Evolutionary conservation across 64 coral and sea anemone genomes (phyloP), one percentile per base, ranked within the genome.

Genomic region (Anthopleura sola): DNA sequence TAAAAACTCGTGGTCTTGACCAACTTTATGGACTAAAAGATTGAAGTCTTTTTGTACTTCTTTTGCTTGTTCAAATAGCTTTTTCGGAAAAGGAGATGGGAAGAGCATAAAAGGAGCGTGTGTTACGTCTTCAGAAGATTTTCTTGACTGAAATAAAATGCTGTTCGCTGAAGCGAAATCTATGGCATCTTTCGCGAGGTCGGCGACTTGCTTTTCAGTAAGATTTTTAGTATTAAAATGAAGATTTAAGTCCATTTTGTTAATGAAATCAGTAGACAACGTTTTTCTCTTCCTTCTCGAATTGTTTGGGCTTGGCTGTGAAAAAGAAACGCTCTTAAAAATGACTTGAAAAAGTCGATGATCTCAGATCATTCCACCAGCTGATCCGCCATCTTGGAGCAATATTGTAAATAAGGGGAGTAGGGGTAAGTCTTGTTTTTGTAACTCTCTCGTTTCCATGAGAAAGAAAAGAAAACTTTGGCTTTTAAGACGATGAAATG

Each of bases 91-190:
- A 2, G 86, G 75, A 18, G 93, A 75, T 4, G 93, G 93, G 11
- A 82, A 82, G 2, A 95, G 90, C 15, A 84, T 92, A 60, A 95
- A 91, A 3, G 93, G 93, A 49, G 90, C 90, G n/a, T 95, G 93
- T 24, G 89, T 44, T 10, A 55, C 8, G 1, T n/a, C 19, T n/a
- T 40, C 88, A 16, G 50, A 11, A 20, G 68, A 44, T 37, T 76
- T 71, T 84, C 81, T 85, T 9, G 36, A 44, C 36, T 49, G 6
- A 7, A 44, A 19, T 24, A 81, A 24, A 49, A 81, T 17, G 19
- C 78, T 36, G 9, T 81, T 81, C 21, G 36, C 78, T 9, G 10
- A 44, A 12, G 46, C 2, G 24, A 36, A 81, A 11, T 81, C 78
- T 11, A 38, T 36, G 37, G 78, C 78, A 36, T 24, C 44, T 24